Conservation (phyloP, 1,140 invertebrate genomes). For the Lethocerus indicus region DNA sequence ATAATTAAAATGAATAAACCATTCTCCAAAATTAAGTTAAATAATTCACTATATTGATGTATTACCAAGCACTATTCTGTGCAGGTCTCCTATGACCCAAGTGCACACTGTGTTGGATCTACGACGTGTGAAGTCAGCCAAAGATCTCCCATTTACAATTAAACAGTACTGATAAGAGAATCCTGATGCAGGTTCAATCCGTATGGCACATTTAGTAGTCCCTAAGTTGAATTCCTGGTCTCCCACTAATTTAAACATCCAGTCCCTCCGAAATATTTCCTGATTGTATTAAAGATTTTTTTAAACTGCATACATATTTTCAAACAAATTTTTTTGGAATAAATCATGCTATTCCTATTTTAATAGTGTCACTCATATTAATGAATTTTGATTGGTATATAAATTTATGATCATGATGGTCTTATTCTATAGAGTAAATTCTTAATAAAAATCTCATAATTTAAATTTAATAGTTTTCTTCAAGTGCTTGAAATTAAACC, state of each 20-base stretch:
- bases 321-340: no score
- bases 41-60: conserved; percentile 2
- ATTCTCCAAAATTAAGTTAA: neutral
- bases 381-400: no score
- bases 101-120: conserved; percentile 49
- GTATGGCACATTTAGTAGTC: conserved; percentile 26
- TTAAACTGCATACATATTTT: no score
- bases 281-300: conserved; percentile 24
- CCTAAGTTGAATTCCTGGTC: conserved; percentile 35
- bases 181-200: conserved; percentile 54
- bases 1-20: neutral
- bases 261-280: conserved; percentile 60
- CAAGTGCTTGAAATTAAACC: no score
- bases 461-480: no score
- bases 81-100: conserved; percentile 33
- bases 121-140: conserved; percentile 59
- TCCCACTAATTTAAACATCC: conserved; percentile 81
- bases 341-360: no score
- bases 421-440: no score
- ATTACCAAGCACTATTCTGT: conserved; percentile 54
- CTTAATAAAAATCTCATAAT: no score
- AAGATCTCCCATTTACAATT: conserved; percentile 53
- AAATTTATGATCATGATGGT: no score
- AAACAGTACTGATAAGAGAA: conserved; percentile 67
- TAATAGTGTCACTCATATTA: no score